Base-by-base conservation (phyloP, 2,797 vertebrate species). In the Heteromormyrus szaboi region DNA sequence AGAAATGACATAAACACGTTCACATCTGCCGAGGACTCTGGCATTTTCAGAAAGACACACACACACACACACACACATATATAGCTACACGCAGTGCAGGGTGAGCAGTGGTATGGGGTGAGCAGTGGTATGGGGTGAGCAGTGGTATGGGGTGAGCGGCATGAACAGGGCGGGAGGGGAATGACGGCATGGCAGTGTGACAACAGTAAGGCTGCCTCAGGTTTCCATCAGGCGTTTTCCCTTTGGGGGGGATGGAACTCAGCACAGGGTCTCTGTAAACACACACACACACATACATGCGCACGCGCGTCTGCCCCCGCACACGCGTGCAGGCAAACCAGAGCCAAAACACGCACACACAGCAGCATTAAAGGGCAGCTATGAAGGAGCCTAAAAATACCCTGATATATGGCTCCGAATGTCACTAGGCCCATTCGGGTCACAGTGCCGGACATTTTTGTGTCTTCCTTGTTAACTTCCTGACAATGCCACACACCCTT, bases 321-420 rank as follows among this genome's bases (percentile, higher is more conserved):
- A 72, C 46, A 29, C 48, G 79, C 59, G 46, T 22, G 59, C 44
- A 88, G 12, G 59, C 65, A 81, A 51, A 9, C 17, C 9, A 37
- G 17, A 9, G 50, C 46, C 14, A 7, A 83, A 33, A 46, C 46
- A 56, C 25, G 19, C 56, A 48, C 46, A 88, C 68, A 62, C 53
- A 54, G 59, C 53, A 14, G 88, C 62, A 22, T 83, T 88, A 83
- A 88, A 88, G 87, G 87, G 68, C 72, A 83, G 14, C 25, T 79
- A 79, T 79, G 46, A 81, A 12, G 11, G 65, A 76, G 7, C 87
- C 25, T 83, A 83, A 88, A 81, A 88, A 83, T 88, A 54, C 19
- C 0, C 19, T 88, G 87, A 83, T 59, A 81, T 81, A 88, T 17
- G 87, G 50, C 68, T 83, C 50, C 68, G 41, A 4, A 37, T 81